Evolutionary conservation across 2,888 invertebrate genomes (phyloP).

Genomic region (Auanema freiburgensis): DNA sequence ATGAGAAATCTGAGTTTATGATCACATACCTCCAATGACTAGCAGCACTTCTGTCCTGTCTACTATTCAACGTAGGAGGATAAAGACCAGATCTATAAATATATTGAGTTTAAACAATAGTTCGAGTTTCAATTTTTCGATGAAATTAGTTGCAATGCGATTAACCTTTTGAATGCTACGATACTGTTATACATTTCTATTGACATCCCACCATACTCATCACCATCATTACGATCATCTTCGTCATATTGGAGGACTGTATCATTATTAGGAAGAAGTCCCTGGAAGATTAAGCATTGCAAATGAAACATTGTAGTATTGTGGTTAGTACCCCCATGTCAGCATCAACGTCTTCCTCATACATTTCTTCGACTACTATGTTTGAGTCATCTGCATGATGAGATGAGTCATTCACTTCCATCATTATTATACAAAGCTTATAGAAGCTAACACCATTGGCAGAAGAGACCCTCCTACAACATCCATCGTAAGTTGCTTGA

Average conservation of each 20-base stretch:
- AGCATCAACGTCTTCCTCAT: slow-evolving; percentile 12
- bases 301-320: slow-evolving; percentile 6
- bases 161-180: slow-evolving; percentile 35
- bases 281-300: slow-evolving; percentile 18
- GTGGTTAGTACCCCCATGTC: slow-evolving; percentile 15
- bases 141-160: background rate
- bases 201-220: slow-evolving; percentile 44
- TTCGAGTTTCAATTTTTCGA: background rate
- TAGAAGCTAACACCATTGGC: too few species aligned
- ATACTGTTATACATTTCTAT: slow-evolving; percentile 41
- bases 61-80: slow-evolving; percentile 25
- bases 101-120: background rate
- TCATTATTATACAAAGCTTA: too few species aligned
- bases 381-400: slow-evolving; percentile 16
- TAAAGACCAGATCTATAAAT: slow-evolving; percentile 21
- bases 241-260: slow-evolving; percentile 29
- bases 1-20: background rate
- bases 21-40: slow-evolving; percentile 45
- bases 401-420: slow-evolving; percentile 7
- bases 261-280: slow-evolving; percentile 19
- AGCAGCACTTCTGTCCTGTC: slow-evolving; percentile 39
- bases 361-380: slow-evolving; percentile 15
- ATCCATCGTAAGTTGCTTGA: too few species aligned
- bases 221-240: slow-evolving; percentile 20
- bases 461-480: too few species aligned